Evolutionary conservation across 1,140 invertebrate species (phyloP).

Genomic region (Vanessa atalanta): DNA sequence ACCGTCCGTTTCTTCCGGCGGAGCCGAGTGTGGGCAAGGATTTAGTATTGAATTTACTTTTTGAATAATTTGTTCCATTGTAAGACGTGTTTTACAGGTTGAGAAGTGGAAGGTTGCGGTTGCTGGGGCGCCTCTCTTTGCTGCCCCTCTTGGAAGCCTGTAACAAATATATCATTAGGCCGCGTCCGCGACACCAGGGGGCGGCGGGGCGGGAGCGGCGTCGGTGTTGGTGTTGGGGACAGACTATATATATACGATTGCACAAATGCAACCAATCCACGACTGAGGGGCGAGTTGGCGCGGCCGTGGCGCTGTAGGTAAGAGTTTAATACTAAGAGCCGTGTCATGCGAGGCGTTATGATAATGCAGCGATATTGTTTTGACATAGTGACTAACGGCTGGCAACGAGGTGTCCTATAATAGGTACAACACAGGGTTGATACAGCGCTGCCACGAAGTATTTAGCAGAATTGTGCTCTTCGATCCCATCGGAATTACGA

Average conservation of each 20-base stretch:
- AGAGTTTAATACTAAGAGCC: background rate
- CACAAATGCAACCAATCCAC: background rate
- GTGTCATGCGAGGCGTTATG: background rate
- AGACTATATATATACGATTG: background rate
- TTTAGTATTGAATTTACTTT: constrained; percentile 45
- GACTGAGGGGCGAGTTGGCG: background rate
- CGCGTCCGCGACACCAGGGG: background rate
- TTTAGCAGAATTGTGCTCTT: no score
- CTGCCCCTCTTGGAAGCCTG: constrained; percentile 59
- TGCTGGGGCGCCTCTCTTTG: constrained; percentile 38
- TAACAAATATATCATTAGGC: background rate
- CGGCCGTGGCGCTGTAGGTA: background rate
- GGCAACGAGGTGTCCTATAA: no score
- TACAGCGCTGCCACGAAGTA: no score
- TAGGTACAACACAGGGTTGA: no score
- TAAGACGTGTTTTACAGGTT: constrained; percentile 44
- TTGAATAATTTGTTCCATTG: constrained; percentile 68
- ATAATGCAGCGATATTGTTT: background rate
- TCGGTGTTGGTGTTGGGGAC: background rate
- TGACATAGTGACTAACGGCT: no score
- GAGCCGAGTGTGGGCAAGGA: background rate
- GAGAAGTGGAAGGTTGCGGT: constrained; percentile 46
- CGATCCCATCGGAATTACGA: no score
- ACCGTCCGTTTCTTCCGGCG: constrained; percentile 17
- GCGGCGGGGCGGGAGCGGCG: constrained; percentile 1